Conservation (phyloP, 2,888 invertebrate genomes). For the Stomorhina lunata region DNA sequence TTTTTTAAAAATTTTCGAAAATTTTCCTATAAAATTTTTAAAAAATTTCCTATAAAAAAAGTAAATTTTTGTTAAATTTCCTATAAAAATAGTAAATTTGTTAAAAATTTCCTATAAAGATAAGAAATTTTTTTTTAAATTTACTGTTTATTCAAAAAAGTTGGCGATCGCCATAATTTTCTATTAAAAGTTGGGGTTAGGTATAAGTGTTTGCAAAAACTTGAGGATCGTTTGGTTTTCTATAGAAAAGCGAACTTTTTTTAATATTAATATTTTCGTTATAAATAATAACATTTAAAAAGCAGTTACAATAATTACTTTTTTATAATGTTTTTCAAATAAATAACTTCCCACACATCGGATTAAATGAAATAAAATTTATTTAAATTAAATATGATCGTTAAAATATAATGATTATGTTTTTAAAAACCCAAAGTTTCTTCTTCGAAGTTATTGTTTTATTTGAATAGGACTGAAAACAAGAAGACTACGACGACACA, state of each 20-base stretch:
- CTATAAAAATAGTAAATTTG: too few species aligned
- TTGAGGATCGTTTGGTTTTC: background rate
- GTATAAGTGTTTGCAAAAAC: too few species aligned
- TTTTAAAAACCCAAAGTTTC: conserved; percentile 10
- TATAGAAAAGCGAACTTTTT: conserved; percentile 37
- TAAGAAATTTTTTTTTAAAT: too few species aligned
- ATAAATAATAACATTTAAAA: conserved; percentile 29
- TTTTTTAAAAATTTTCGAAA: too few species aligned
- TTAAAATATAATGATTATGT: conserved; percentile 32
- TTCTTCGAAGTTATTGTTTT: conserved; percentile 23
- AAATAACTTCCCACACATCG: conserved; percentile 51
- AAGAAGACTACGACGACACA: background rate
- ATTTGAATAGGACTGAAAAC: conserved; percentile 10
- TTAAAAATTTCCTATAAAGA: too few species aligned
- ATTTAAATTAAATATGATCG: conserved; percentile 58
- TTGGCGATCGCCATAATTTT: too few species aligned
- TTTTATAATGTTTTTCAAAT: conserved; percentile 20
- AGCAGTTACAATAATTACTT: conserved; percentile 18
- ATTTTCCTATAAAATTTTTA: too few species aligned
- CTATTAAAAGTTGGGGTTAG: too few species aligned
- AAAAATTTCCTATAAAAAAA: too few species aligned
- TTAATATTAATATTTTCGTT: conserved; percentile 49
- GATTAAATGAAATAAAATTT: conserved; percentile 33
- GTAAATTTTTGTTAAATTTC: too few species aligned
- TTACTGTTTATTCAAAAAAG: too few species aligned